Base-by-base conservation (phyloP, 2,113 vertebrate species). In the Embiotoca jacksoni region DNA sequence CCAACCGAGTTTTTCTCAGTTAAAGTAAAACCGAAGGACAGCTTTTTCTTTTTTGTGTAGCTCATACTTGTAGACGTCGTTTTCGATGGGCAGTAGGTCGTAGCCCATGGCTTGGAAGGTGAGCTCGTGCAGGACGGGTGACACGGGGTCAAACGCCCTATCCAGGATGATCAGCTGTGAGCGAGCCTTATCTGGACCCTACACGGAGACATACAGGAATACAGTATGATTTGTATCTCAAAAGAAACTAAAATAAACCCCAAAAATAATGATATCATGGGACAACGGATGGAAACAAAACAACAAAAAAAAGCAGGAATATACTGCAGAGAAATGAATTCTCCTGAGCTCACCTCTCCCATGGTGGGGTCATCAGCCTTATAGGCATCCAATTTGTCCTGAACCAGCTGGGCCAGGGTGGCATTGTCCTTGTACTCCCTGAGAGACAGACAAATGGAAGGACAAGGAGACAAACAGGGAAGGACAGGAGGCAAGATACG, bases 61-160 rank as follows among this genome's bases (percentile, higher is more conserved):
- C 23, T 50, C 65, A 0, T 92, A 99, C 98, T 96, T 97, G 94
- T 99, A 99, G 73, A 99, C 98, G 0, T 99, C 98, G 0, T 99
- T 99, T 83, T 99, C 98, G 2, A 99, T 97, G 77, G 98, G 97
- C 91, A 99, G 94, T 86, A 99, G 94, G 86, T 99, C 98, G 0
- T 97, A 99, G 85, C 97, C 97, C 98, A 99, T 99, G 2, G 98
- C 98, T 94, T 99, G 98, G 91, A 99, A 98, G 31, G 98, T 99
- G 75, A 99, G 89, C 59, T 99, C 97, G 0, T 99, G 98, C 35
- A 99, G 95, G 44, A 99, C 95, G 0, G 98, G 98, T 0, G 98
- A 97, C 0, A 95, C 94, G 0, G 98, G 97, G 83, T 99, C 98
- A 1, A 99, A 99, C 14, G 96, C 98, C 0, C 98, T 93, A 91